These are phyloP conservation scores for Acleris laterana DNA, from an alignment of 2,888 invertebrate genomes.

Conservation along the genomic window DNA sequence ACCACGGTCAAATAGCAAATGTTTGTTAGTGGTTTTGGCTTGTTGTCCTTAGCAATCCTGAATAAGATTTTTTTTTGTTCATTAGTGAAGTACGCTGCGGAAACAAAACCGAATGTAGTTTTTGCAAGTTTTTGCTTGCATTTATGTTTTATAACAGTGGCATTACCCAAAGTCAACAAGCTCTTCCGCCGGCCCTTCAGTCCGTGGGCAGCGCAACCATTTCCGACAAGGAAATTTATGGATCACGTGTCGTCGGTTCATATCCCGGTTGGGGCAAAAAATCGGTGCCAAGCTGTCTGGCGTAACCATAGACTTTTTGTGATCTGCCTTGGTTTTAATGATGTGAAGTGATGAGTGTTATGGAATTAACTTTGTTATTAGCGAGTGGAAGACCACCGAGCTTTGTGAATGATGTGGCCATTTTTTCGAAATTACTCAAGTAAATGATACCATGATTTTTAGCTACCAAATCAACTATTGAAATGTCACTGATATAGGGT, in stretches of 20 bases:
- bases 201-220: slow-evolving; percentile 52
- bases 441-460: too few species aligned
- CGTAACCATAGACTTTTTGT: slow-evolving; percentile 13
- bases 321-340: slow-evolving; percentile 33
- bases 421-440: background rate
- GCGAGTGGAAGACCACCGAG: background rate
- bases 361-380: background rate
- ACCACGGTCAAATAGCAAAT: too few species aligned
- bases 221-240: slow-evolving; percentile 67
- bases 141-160: slow-evolving; percentile 29
- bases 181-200: slow-evolving; percentile 27
- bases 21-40: too few species aligned
- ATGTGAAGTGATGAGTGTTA: slow-evolving; percentile 45
- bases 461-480: too few species aligned
- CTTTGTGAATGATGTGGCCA: background rate
- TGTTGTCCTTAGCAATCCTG: too few species aligned
- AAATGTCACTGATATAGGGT: too few species aligned
- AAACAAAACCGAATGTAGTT: background rate
- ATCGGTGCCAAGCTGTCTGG: slow-evolving; percentile 72
- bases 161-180: slow-evolving; percentile 38
- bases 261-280: slow-evolving; percentile 53
- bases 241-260: slow-evolving; percentile 54
- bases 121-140: slow-evolving; percentile 15
- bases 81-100: too few species aligned
- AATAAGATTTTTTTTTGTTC: too few species aligned